A percentile compares a stretch with the other conserved stretches of the same genome.
phyloP scores from a whole-genome alignment of 2,797 vertebrate genomes.

The Furcifer pardalis region DNA sequence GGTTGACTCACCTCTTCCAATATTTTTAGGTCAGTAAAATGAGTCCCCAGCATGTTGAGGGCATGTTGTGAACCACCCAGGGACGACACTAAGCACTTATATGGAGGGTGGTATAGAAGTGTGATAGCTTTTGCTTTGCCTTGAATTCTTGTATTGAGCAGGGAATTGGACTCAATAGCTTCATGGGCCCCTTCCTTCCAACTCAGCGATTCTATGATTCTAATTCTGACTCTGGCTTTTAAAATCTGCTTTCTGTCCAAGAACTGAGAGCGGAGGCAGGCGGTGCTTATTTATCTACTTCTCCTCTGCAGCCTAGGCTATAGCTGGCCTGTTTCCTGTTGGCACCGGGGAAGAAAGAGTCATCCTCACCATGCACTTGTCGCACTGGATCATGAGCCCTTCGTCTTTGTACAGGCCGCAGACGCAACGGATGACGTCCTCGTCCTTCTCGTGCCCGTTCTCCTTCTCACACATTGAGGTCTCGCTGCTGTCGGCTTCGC shows the following conservation, averaged over 20 bases:
- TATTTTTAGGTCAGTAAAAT: too few species aligned
- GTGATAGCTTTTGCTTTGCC: too few species aligned
- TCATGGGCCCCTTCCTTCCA: too few species aligned
- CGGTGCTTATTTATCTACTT: background rate
- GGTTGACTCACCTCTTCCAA: too few species aligned
- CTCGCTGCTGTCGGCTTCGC: constrained; percentile 97
- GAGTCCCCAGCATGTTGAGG: too few species aligned
- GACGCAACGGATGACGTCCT: constrained; percentile 96
- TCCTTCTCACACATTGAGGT: constrained; percentile 90
- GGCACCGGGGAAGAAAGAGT: background rate
- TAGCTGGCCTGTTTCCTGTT: background rate
- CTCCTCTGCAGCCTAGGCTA: background rate
- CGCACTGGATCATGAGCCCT: constrained; percentile 98
- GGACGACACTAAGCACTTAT: too few species aligned
- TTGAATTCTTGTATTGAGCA: too few species aligned
- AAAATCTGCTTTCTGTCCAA: background rate
- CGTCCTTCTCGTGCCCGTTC: constrained; percentile 89
- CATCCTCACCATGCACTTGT: constrained; percentile 96
- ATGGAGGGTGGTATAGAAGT: too few species aligned
- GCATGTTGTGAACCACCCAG: too few species aligned
- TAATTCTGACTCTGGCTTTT: too few species aligned
- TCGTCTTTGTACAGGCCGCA: constrained; percentile 98
- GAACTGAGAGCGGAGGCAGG: background rate
- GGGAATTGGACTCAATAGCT: too few species aligned
- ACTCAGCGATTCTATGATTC: too few species aligned